These are phyloP conservation scores for Kuschelorhynchus macadamiae DNA, from an alignment of 2,888 invertebrate species.

Conservation along the genomic window DNA sequence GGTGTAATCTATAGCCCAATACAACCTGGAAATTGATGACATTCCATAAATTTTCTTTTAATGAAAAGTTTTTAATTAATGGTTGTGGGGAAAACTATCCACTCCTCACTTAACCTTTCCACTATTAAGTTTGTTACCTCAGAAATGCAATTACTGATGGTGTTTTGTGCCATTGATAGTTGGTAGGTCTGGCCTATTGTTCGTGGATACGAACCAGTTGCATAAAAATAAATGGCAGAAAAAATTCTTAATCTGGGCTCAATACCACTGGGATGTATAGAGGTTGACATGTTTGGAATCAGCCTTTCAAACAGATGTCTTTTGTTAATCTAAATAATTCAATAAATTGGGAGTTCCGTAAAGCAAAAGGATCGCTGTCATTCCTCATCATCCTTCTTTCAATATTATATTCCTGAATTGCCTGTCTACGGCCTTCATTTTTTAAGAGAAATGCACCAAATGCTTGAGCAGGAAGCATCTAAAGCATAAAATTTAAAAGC, in stretches of 20 bases:
- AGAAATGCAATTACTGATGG: slow-evolving; percentile 14
- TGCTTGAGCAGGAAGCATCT: slow-evolving; percentile 15
- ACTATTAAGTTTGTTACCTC: slow-evolving; percentile 25
- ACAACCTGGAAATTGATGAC: neutral
- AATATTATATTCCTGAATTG: slow-evolving; percentile 24
- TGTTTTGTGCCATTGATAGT: slow-evolving; percentile 19
- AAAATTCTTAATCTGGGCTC: slow-evolving; percentile 9
- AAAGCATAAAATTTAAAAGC: slow-evolving; percentile 8
- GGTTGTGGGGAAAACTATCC: slow-evolving; percentile 32
- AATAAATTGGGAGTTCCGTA: slow-evolving; percentile 27
- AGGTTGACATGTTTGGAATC: slow-evolving; percentile 11
- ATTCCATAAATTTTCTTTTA: slow-evolving; percentile 13
- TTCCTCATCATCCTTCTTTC: slow-evolving; percentile 34
- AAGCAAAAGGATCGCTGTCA: slow-evolving; percentile 35
- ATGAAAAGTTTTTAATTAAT: slow-evolving; percentile 12
- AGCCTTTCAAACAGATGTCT: slow-evolving; percentile 25
- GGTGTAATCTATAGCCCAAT: slow-evolving; percentile 2
- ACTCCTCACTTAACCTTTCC: slow-evolving; percentile 10
- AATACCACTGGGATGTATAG: slow-evolving; percentile 6
- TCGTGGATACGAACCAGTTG: slow-evolving; percentile 24
- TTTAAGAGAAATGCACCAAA: neutral
- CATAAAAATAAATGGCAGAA: slow-evolving; percentile 14
- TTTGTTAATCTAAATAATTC: slow-evolving; percentile 28
- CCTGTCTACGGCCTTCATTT: slow-evolving; percentile 15
- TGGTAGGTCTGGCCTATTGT: slow-evolving; percentile 8